Evolutionary conservation across 2,113 vertebrate genomes (phyloP).

Genomic region (Hyaena hyaena): DNA sequence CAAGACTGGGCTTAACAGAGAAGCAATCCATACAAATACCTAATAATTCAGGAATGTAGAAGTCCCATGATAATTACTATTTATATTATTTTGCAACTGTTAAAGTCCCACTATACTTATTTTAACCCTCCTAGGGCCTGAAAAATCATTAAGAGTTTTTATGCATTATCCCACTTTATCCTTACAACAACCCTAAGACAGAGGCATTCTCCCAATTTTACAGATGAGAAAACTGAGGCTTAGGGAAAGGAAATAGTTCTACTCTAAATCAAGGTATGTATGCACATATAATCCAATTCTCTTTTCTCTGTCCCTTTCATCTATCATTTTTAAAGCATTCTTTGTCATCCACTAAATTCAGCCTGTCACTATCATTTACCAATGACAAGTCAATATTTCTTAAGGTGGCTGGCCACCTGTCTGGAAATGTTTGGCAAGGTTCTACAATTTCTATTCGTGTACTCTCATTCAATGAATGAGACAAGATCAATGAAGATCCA

Average conservation of each 20-base stretch:
- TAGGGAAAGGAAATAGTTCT: neutral
- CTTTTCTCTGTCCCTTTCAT: neutral
- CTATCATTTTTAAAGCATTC: constrained; percentile 27
- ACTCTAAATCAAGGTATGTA: neutral
- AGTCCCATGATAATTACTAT: neutral
- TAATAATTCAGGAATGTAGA: neutral
- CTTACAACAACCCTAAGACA: neutral
- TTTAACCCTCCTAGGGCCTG: neutral
- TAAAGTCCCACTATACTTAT: neutral
- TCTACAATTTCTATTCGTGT: neutral
- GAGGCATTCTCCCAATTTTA: constrained; percentile 5
- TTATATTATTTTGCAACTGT: neutral
- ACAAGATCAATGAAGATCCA: neutral
- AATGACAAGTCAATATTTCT: neutral
- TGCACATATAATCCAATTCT: neutral
- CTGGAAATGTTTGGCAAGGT: neutral
- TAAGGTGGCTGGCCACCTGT: neutral
- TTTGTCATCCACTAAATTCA: constrained; percentile 7
- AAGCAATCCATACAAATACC: neutral
- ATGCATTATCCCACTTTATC: neutral
- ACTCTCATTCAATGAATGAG: neutral
- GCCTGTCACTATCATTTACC: neutral
- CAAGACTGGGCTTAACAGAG: neutral
- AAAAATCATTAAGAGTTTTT: neutral
- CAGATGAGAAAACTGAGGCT: neutral